phyloP scores from a whole-genome alignment of 2,797 vertebrate genomes.

The Clarias platycephalus region DNA sequence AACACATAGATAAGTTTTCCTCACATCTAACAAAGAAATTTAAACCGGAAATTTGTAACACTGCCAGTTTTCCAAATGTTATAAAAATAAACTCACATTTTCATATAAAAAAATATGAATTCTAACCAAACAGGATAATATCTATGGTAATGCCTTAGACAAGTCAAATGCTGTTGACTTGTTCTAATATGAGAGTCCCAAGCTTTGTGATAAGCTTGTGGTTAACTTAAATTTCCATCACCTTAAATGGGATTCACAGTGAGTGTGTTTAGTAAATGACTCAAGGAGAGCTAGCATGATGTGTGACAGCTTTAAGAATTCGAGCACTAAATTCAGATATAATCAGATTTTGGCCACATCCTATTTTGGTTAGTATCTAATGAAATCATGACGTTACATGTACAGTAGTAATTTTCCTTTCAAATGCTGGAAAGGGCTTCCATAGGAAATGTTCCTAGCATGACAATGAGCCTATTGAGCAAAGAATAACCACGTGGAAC shows the following conservation, averaged over 20 bases:
- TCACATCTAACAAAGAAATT: slow-evolving; percentile 6
- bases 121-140: not conserved
- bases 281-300: not conserved
- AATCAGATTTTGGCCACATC: not conserved
- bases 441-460: not conserved
- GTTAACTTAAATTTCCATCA: not conserved
- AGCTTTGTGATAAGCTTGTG: too few species aligned
- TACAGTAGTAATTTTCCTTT: not conserved
- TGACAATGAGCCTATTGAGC: not conserved
- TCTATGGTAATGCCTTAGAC: not conserved
- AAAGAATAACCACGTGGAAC: not conserved
- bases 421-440: not conserved
- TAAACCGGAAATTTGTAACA: not conserved
- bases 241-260: not conserved
- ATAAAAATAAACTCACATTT: not conserved
- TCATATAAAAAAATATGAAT: not conserved
- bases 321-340: not conserved
- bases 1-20: too few species aligned
- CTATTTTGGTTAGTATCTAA: not conserved
- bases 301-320: not conserved
- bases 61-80: not conserved
- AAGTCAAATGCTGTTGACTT: not conserved
- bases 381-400: not conserved
- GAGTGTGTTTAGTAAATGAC: not conserved
- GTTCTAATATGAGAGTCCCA: not conserved